Base-by-base conservation (phyloP, 2,888 invertebrate genomes). In the Corythucha ciliata region DNA sequence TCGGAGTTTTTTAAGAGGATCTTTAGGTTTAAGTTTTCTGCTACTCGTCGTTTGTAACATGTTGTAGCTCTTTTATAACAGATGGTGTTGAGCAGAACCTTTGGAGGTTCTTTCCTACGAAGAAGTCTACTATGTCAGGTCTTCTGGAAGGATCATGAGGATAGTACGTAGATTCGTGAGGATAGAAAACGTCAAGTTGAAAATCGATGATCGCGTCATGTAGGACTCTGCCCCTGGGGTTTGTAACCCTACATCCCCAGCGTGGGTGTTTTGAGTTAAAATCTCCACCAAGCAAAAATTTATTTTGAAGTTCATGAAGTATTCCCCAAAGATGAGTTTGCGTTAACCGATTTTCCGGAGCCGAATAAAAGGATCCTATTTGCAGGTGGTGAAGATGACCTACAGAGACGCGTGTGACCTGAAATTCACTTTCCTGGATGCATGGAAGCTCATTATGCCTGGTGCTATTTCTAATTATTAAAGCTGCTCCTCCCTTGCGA, bases 201-300 rank as follows among this genome's bases (percentile, higher is more conserved):
- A n/a, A n/a, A n/a, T n/a, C n/a, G n/a, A n/a, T n/a, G n/a, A n/a
- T n/a, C n/a, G n/a, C n/a, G n/a, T n/a, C n/a, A n/a, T n/a, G n/a
- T n/a, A n/a, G n/a, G n/a, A n/a, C n/a, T n/a, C n/a, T n/a, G 24
- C 40, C 40, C 22, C 40, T 18, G 24, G 40, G 40, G 12, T 40
- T 40, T 21, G 40, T 20, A 6, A 25, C 24, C 22, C 24, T 20
- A 16, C 22, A 18, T 22, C 40, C 40, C 40, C 40, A 40, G 3
- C 21, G 24, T 5, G 40, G 20, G 22, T 40, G 40, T 40, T 40
- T 40, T 6, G 22, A 18, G 12, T 40, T 40, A 12, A 21, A 40
- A 25, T 40, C 40, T n/a, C n/a, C n/a, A n/a, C n/a, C 21, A 20
- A 20, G 3, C 8, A 22, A 20, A 21, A 40, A 40, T 40, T 40